Percentiles rank a stretch among this genome's conserved stretches.
Evolutionary conservation across 2,113 vertebrate genomes (phyloP).

Genomic region (Callipepla squamata): DNA sequence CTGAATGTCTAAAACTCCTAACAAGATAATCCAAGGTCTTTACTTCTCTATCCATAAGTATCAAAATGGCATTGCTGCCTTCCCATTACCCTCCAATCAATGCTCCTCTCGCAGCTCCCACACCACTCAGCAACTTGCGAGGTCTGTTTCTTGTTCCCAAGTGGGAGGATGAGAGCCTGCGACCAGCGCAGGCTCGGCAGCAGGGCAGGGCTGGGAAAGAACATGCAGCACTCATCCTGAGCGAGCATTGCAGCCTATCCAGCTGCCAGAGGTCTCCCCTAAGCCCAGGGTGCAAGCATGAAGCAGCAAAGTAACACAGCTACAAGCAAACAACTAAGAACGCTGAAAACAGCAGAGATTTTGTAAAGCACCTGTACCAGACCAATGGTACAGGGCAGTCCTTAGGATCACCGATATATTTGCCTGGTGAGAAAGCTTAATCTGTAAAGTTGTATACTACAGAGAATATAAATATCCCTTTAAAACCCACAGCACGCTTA

Average conservation of each 20-base stretch:
- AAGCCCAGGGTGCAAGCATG: neutral
- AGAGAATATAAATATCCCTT: neutral
- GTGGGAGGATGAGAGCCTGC: neutral
- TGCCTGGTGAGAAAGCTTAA: neutral
- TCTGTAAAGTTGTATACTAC: neutral
- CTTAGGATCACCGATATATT: neutral
- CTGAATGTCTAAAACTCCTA: accelerated
- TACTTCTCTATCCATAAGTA: neutral
- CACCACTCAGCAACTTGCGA: accelerated
- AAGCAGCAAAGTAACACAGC: neutral
- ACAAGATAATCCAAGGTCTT: neutral
- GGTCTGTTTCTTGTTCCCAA: neutral
- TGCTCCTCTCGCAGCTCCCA: neutral
- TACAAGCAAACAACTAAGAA: neutral
- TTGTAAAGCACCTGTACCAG: neutral
- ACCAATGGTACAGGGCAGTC: neutral
- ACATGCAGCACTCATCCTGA: neutral
- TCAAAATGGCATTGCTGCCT: neutral
- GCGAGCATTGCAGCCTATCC: neutral
- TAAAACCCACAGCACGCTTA: neutral
- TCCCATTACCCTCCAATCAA: neutral
- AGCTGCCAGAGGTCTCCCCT: neutral
- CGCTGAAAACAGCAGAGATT: neutral
- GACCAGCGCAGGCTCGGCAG: neutral
- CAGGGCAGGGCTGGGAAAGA: neutral